These are phyloP conservation scores for Melanotaenia pygmaea DNA, from an alignment of 2,797 vertebrate genomes.

Conservation along the genomic window DNA sequence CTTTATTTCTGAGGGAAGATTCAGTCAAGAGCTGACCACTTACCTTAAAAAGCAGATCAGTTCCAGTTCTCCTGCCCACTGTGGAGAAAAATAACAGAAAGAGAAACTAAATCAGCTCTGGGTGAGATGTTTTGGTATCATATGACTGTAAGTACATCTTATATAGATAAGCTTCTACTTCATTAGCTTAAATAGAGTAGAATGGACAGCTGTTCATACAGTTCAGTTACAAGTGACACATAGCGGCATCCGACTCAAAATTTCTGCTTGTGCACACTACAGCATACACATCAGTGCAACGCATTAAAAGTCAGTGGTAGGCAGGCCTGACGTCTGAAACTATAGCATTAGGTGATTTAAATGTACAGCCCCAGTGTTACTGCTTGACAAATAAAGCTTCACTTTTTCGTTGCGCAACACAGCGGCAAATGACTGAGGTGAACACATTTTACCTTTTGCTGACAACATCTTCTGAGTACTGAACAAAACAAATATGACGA, in stretches of 20 bases:
- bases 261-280: background rate
- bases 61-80: constrained; percentile 84
- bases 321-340: background rate
- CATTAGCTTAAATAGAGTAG: background rate
- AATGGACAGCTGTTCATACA: background rate
- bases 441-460: too few species aligned
- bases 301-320: background rate
- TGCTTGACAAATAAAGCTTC: background rate
- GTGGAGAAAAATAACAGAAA: constrained; percentile 34
- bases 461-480: too few species aligned
- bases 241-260: background rate
- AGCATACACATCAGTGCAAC: background rate
- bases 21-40: constrained; percentile 7
- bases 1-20: background rate
- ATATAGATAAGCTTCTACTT: background rate
- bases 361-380: background rate
- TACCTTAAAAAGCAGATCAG: constrained; percentile 69
- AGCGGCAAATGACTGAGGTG: too few species aligned
- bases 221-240: background rate
- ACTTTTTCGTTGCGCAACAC: too few species aligned
- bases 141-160: background rate
- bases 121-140: background rate
- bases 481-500: background rate
- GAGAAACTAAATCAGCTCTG: constrained; percentile 13
- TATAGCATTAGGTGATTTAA: background rate